A percentile compares a stretch with the other conserved stretches of the same genome.
These are phyloP conservation scores for Fopius arisanus DNA, from an alignment of 1,140 invertebrate species.

Conservation along the genomic window DNA sequence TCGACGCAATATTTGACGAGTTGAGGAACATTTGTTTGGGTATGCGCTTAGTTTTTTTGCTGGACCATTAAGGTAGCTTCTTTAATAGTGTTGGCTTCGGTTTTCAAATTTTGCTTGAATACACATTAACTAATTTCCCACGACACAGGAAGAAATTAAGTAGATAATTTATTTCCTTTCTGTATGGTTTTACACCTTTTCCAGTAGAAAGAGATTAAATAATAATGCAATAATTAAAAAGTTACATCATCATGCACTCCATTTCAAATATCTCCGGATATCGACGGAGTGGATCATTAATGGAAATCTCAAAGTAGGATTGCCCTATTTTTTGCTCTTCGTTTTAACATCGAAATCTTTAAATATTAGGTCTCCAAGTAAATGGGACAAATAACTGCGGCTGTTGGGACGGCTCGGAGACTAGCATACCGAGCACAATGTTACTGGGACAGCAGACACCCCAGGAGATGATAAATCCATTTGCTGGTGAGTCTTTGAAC, in stretches of 20 bases:
- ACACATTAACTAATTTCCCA: neutral
- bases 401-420: slow-evolving; percentile 64
- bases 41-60: slow-evolving; percentile 23
- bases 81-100: neutral
- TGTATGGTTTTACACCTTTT: too few species aligned
- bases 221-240: too few species aligned
- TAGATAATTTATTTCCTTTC: too few species aligned
- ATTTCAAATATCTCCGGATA: too few species aligned
- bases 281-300: too few species aligned
- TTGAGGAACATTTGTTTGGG: slow-evolving; percentile 36
- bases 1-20: slow-evolving; percentile 28
- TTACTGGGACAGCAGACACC: slow-evolving; percentile 61
- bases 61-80: neutral
- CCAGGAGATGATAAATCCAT: slow-evolving; percentile 60
- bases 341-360: slow-evolving; percentile 23
- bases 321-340: slow-evolving; percentile 11
- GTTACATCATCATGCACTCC: too few species aligned
- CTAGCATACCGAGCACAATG: slow-evolving; percentile 61
- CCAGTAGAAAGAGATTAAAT: too few species aligned
- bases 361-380: slow-evolving; percentile 57
- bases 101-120: neutral
- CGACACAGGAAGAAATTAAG: neutral
- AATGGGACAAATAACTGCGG: slow-evolving; percentile 64
- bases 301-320: too few species aligned
- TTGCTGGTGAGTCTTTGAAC: slow-evolving; percentile 50